These are phyloP conservation scores for Mythimna lalbum DNA, from an alignment of 2,888 invertebrate species.

Conservation along the genomic window DNA sequence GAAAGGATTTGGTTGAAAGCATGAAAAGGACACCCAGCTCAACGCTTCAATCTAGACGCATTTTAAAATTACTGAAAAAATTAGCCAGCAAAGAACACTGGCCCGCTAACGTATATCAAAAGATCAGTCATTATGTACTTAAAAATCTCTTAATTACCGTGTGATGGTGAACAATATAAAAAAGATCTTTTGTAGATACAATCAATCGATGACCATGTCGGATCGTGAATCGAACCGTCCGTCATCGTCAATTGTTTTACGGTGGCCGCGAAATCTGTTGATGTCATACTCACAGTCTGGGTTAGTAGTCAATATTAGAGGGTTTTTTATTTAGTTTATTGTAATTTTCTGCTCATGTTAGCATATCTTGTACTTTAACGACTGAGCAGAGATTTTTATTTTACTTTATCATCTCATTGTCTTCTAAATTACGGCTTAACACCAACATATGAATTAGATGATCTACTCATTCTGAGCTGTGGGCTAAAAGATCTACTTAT, in stretches of 20 bases:
- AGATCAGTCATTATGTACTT: not conserved
- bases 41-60: too few relatives aligned
- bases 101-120: too few relatives aligned
- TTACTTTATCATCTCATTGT: too few relatives aligned
- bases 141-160: slow-evolving; percentile 7
- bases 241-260: slow-evolving; percentile 65
- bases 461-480: too few relatives aligned
- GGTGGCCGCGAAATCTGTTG: slow-evolving; percentile 63
- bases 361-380: not conserved
- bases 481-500: too few relatives aligned
- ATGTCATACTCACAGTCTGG: slow-evolving; percentile 50
- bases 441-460: too few relatives aligned
- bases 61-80: too few relatives aligned
- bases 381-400: not conserved
- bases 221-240: slow-evolving; percentile 66
- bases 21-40: too few relatives aligned
- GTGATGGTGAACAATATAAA: slow-evolving; percentile 20
- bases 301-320: slow-evolving; percentile 9
- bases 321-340: not conserved
- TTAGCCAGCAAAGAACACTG: too few relatives aligned
- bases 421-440: too few relatives aligned
- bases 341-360: not conserved
- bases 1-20: too few relatives aligned
- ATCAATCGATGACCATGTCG: slow-evolving; percentile 59
- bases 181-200: slow-evolving; percentile 49